phyloP scores from a whole-genome alignment of 2,888 invertebrate species.

The Conus canariensis region DNA sequence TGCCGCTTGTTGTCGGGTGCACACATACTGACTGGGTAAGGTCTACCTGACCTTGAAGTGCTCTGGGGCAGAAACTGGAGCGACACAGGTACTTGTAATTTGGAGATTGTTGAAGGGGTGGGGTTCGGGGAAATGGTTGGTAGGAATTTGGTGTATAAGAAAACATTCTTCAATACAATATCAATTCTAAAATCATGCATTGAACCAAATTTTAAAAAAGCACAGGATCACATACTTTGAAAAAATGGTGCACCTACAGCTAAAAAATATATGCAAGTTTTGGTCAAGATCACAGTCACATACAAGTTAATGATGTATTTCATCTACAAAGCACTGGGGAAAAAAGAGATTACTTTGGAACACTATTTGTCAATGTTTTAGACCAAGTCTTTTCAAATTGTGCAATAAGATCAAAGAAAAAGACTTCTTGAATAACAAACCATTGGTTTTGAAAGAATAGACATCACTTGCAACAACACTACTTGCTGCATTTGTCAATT shows the following conservation, averaged over 20 bases:
- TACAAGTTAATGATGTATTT: no score
- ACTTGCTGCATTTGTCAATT: no score
- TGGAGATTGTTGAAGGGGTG: not conserved
- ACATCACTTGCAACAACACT: no score
- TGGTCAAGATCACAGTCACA: no score
- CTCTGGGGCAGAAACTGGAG: conserved; percentile 31
- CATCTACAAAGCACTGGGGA: no score
- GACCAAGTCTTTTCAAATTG: no score
- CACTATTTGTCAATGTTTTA: no score
- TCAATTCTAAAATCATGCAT: not conserved
- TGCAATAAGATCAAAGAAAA: no score
- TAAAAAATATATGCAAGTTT: no score
- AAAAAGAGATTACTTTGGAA: no score
- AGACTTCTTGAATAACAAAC: no score
- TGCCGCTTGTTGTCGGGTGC: not conserved
- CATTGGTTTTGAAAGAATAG: no score
- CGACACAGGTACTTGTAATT: conserved; percentile 31
- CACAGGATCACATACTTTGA: not conserved
- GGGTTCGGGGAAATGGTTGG: conserved; percentile 1
- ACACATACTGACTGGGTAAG: conserved; percentile 47
- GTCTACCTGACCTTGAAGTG: conserved; percentile 3
- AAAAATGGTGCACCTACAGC: not conserved
- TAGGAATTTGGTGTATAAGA: conserved; percentile 47
- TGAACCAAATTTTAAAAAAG: not conserved
- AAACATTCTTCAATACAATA: conserved; percentile 31